phyloP scores from a whole-genome alignment of 37 sponge, comb jelly and placozoan genomes.

The Cladorhizidae sp. region DNA sequence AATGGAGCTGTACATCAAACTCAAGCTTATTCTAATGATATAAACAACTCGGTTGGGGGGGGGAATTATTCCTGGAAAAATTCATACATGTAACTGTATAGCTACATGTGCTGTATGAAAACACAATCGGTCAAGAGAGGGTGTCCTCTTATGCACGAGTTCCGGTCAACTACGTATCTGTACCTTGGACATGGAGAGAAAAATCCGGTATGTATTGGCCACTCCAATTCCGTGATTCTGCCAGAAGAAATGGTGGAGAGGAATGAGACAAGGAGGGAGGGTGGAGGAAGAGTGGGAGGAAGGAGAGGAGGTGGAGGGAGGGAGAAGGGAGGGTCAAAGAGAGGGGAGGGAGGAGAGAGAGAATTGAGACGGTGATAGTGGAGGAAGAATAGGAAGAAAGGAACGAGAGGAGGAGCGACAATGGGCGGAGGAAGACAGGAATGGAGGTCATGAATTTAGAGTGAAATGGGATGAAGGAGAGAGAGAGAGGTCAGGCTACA shows the following conservation, averaged over 20 bases:
- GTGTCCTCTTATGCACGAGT: too few species aligned
- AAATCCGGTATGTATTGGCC: constrained; percentile 50
- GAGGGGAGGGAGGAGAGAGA: neutral
- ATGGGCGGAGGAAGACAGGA: neutral
- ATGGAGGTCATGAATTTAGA: neutral
- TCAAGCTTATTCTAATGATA: too few species aligned
- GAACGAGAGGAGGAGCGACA: neutral
- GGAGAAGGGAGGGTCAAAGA: neutral
- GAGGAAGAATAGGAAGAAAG: neutral
- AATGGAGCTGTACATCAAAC: too few species aligned
- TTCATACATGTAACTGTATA: too few species aligned
- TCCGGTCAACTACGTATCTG: too few species aligned
- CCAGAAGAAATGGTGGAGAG: neutral
- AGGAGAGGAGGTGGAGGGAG: neutral
- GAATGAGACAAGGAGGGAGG: neutral
- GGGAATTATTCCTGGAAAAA: neutral
- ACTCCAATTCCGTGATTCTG: constrained; percentile 63
- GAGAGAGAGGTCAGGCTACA: neutral
- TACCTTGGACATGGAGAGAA: constrained; percentile 65
- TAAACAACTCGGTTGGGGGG: too few species aligned
- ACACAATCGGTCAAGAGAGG: too few species aligned
- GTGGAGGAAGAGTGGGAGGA: neutral
- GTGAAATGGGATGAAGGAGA: neutral
- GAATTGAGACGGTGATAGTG: neutral
- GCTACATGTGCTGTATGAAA: too few species aligned